Base-by-base conservation (phyloP, 1,140 invertebrate species). In the Drosophila pseudoananassae region DNA sequence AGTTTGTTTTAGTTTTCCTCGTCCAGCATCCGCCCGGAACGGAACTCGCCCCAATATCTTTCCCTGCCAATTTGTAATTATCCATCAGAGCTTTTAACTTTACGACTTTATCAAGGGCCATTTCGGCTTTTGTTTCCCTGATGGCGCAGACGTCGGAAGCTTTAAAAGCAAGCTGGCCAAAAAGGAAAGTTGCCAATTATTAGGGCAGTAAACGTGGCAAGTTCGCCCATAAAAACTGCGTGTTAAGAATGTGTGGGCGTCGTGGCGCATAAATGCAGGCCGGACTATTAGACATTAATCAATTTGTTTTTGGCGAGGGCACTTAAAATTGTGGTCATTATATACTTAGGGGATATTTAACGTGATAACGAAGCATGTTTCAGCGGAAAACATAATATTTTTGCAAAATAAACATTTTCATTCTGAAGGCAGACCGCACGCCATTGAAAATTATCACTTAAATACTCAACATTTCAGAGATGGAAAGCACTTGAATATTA, bases 51-150 rank as follows among this genome's bases (percentile, higher is more conserved):
- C n/a, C 14, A 52, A 15, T 25, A 14, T 54, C 51, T 57, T 47
- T 72, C 52, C 31, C 46, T 36, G 25, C n/a, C 57, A 63, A 51
- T 53, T 66, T 72, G 74, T 88, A 78, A 87, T 87, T 82, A 78
- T 51, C 63, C 72, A 49, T 68, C 63, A 68, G 78, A 59, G 43
- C 60, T 69, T 72, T 80, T 73, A 71, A 61, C 64, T 85, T 87
- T 78, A 82, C 64, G 78, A 85, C 78, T 87, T 78, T 74, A 85
- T 87, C 74, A 77, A 66, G 61, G 77, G 68, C 50, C 54, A 66
- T 58, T 68, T 54, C 49, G 38, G 49, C 40, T 43, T 46, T 74
- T 53, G 53, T 65, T 57, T 36, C 2, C 27, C n/a, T 50, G 46
- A 23, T 33, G 29, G 47, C 38, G 10, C 8, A 33, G 31, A 33